phyloP scores from a whole-genome alignment of 2,888 invertebrate genomes.

The Yponomeuta sedellus region DNA sequence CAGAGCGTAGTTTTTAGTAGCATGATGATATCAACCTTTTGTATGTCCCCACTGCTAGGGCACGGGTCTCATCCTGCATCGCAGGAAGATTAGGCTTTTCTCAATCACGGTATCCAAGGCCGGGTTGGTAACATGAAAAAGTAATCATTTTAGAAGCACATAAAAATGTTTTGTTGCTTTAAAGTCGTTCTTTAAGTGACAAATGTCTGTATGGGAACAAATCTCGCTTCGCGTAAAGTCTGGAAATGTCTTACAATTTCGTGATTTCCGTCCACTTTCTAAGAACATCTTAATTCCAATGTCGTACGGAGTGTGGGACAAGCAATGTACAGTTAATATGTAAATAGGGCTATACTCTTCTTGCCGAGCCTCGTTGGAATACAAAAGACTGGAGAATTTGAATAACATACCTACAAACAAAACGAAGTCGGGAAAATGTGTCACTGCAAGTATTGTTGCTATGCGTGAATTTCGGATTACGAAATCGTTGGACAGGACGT shows the following conservation, averaged over 20 bases:
- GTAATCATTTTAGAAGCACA: too few species aligned
- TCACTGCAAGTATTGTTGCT: constrained; percentile 17
- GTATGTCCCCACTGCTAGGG: too few species aligned
- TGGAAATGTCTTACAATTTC: constrained; percentile 16
- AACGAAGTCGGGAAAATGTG: constrained; percentile 22
- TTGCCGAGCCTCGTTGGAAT: constrained; percentile 32
- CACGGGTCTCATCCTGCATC: too few species aligned
- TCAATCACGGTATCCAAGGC: too few species aligned
- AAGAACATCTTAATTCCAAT: constrained; percentile 45
- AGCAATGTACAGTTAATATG: constrained; percentile 48
- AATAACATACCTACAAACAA: constrained; percentile 24
- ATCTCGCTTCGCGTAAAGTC: too few species aligned
- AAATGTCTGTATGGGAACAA: too few species aligned
- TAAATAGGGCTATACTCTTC: constrained; percentile 43
- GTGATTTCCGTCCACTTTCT: constrained; percentile 29
- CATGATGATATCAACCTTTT: too few species aligned
- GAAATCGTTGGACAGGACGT: background rate
- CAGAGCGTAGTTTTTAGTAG: too few species aligned
- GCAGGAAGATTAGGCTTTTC: too few species aligned
- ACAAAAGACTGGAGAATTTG: constrained; percentile 37
- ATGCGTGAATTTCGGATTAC: constrained; percentile 14
- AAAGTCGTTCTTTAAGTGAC: too few species aligned
- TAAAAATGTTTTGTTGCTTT: too few species aligned
- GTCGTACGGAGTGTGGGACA: constrained; percentile 41
- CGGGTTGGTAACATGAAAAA: too few species aligned